Base-by-base conservation (phyloP, 1,140 invertebrate species). In the Goniozus legneri region DNA sequence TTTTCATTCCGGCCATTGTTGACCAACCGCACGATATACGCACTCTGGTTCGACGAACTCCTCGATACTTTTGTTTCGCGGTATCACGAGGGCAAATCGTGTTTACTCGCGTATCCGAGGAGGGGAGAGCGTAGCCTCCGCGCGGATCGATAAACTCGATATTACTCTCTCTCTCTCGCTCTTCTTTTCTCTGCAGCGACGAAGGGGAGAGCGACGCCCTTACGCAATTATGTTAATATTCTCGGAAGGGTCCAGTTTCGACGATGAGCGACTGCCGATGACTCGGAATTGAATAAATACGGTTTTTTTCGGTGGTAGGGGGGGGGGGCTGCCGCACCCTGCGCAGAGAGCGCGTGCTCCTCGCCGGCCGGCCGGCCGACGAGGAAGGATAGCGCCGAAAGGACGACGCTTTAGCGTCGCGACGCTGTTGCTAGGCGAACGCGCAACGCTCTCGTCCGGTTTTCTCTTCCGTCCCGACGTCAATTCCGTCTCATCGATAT, bases 291-390 rank as follows among this genome's bases (percentile, higher is more conserved):
- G n/a, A n/a, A n/a, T n/a, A n/a, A n/a, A n/a, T n/a, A n/a, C n/a
- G n/a, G n/a, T n/a, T n/a, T n/a, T n/a, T n/a, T 42, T 44, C 10
- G 31, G 15, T 32, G 33, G 44, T 8, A 20, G 19, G 27, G 16
- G 16, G 15, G 41, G 44, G n/a, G 47, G 15, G 33, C 50, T 69
- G 69, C 68, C 69, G 69, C 69, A 69, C 68, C 68, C 68, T 62
- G 54, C 52, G n/a, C n/a, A n/a, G n/a, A 58, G 45, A 66, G 67
- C 69, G 67, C 67, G 53, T 66, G 66, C 65, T 67, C 59, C 52
- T 41, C 51, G 54, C 58, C 44, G 41, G 47, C 50, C 50, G 60
- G 47, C 47, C n/a, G 34, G 14, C 15, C 34, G n/a, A 10, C 6
- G 34, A 36, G 12, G 34, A 18, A 36, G 14, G 16, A 14, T 3